Evolutionary conservation across 2,888 invertebrate species (phyloP).

Genomic region (Rugalucina vietnamica): DNA sequence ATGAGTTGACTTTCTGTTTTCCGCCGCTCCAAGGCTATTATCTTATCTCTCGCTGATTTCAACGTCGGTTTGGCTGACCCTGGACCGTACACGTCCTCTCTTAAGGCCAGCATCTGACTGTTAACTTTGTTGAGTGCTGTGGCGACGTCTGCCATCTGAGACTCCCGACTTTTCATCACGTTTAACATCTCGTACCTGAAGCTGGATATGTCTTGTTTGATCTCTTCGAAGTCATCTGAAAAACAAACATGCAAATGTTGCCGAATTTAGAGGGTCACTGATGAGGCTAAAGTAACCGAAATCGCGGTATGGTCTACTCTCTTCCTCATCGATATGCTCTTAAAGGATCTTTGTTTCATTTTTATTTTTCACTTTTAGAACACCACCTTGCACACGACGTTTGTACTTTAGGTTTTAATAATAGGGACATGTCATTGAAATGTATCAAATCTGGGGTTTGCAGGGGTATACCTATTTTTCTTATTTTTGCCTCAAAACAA

Average conservation of each 20-base stretch:
- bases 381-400: too few species aligned
- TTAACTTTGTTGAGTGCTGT: neutral
- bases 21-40: neutral
- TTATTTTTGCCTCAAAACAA: too few species aligned
- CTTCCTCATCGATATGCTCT: too few species aligned
- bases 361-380: too few species aligned
- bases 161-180: constrained; percentile 65
- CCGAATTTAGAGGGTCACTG: too few species aligned
- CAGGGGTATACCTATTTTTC: too few species aligned
- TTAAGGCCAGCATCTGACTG: neutral
- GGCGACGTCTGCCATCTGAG: constrained; percentile 45
- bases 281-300: too few species aligned
- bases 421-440: too few species aligned
- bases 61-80: neutral
- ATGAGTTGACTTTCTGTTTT: neutral
- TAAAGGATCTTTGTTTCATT: too few species aligned
- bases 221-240: constrained; percentile 74
- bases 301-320: too few species aligned
- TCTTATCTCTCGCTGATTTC: neutral
- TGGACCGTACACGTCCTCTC: neutral
- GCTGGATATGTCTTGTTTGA: constrained; percentile 80
- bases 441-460: too few species aligned
- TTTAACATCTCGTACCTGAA: constrained; percentile 80
- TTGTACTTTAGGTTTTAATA: too few species aligned
- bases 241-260: neutral